Percentiles rank a stretch among this genome's conserved stretches.
These are phyloP conservation scores for Passer montanus DNA, from an alignment of 2,113 vertebrate species.

Conservation along the genomic window DNA sequence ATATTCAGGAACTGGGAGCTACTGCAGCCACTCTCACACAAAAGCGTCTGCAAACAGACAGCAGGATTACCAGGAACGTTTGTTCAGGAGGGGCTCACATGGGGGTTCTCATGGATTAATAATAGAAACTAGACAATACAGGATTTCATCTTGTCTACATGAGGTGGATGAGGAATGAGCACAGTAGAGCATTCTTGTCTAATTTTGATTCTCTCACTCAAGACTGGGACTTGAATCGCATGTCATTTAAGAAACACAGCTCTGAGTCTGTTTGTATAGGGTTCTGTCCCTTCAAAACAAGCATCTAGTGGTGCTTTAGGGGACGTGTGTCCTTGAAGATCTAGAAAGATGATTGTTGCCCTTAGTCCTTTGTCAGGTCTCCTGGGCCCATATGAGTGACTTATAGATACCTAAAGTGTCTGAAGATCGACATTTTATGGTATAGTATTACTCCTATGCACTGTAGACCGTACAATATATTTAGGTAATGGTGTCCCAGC, in stretches of 20 bases:
- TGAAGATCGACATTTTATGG: background rate
- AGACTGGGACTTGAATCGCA: background rate
- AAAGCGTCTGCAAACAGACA: background rate
- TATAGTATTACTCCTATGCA: too few relatives aligned
- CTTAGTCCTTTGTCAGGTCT: background rate
- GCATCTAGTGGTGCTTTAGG: background rate
- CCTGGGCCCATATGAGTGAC: background rate
- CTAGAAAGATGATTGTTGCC: background rate
- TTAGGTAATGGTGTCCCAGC: background rate
- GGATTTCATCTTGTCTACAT: background rate
- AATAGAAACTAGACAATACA: background rate
- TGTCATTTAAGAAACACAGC: background rate
- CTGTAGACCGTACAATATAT: background rate
- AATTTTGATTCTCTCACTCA: background rate
- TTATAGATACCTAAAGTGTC: background rate
- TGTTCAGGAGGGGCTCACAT: background rate
- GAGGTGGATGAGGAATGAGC: rapidly evolving
- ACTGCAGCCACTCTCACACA: background rate
- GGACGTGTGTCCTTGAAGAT: background rate
- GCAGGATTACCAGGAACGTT: background rate
- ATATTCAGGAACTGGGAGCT: background rate
- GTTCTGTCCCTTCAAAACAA: background rate
- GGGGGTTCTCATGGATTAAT: too few relatives aligned
- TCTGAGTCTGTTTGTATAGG: background rate
- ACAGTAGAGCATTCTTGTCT: background rate